These are phyloP conservation scores for Potorous gilbertii DNA, from an alignment of 2,797 vertebrate genomes.

Conservation along the genomic window DNA sequence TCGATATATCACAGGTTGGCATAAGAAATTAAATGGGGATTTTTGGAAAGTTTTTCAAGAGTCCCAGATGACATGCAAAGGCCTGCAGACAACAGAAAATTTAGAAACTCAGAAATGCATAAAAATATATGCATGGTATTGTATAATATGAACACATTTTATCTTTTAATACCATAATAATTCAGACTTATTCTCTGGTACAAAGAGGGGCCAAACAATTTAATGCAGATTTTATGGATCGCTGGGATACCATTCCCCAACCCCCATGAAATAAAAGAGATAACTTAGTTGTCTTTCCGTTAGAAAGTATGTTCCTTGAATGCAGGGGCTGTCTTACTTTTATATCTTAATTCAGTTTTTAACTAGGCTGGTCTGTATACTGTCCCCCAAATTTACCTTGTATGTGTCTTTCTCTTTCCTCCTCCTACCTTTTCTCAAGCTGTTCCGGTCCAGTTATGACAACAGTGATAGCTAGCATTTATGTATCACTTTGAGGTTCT, in stretches of 20 bases:
- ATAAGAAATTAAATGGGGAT: background rate
- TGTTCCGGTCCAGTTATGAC: background rate
- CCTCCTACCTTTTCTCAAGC: background rate
- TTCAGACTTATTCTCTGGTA: background rate
- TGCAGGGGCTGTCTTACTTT: background rate
- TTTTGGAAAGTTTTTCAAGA: background rate
- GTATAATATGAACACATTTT: background rate
- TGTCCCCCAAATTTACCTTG: background rate
- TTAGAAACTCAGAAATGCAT: background rate
- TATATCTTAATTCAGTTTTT: background rate
- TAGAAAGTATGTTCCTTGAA: background rate
- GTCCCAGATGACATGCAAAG: background rate
- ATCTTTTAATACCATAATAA: background rate
- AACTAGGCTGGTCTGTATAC: background rate
- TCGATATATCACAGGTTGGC: background rate
- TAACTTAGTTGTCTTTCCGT: background rate
- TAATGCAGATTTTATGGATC: background rate
- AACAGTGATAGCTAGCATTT: background rate
- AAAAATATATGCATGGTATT: background rate
- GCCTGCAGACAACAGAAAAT: background rate
- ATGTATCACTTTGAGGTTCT: background rate
- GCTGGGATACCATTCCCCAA: no score
- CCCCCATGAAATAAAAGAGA: background rate
- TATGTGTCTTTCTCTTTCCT: background rate
- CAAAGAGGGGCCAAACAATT: background rate